Evolutionary conservation across 2,113 vertebrate species (phyloP).

Genomic region (Tyrannus savana): DNA sequence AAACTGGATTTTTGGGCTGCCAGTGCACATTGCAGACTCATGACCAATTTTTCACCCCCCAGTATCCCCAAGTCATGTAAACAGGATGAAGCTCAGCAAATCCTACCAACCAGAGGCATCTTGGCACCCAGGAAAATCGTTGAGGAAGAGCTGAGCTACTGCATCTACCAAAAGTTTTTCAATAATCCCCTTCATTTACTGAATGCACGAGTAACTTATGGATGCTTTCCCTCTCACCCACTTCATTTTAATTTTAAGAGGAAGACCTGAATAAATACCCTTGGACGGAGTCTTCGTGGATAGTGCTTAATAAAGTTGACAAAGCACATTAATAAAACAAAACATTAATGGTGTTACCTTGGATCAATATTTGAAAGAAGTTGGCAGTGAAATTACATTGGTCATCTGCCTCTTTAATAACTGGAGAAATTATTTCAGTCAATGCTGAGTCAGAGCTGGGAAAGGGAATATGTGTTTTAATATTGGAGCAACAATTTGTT

Average conservation of each 20-base stretch:
- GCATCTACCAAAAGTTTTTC: neutral
- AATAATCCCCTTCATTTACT: neutral
- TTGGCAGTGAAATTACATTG: neutral
- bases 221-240: neutral
- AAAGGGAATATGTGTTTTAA: neutral
- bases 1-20: neutral
- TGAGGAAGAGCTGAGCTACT: neutral
- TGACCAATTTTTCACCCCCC: neutral
- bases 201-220: neutral
- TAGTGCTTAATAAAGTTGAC: slow-evolving; percentile 4
- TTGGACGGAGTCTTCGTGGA: neutral
- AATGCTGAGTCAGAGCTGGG: neutral
- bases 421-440: neutral
- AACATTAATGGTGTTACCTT: neutral
- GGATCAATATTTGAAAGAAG: neutral
- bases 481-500: slow-evolving; percentile 1
- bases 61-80: neutral
- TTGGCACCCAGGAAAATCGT: neutral
- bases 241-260: neutral
- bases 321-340: slow-evolving; percentile 18
- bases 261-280: neutral
- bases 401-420: neutral
- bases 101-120: neutral
- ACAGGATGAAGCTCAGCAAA: neutral
- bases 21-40: neutral